A percentile compares a stretch with the other conserved stretches of the same genome.
Conservation (phyloP, 1,140 invertebrate species). For the Ectropis grisescens region DNA sequence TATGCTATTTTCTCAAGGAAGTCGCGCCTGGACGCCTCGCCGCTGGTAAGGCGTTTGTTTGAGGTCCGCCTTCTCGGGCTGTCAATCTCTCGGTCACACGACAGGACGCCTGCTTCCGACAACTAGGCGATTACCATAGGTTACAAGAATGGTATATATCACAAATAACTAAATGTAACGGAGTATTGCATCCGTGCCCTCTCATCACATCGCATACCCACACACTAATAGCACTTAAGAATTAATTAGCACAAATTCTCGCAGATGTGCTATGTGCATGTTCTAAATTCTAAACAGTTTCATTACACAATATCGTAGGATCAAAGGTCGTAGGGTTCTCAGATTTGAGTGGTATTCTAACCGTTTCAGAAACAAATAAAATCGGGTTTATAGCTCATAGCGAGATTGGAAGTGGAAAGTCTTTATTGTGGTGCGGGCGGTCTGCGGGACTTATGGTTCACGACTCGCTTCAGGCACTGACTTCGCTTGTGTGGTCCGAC, state of each 20-base stretch:
- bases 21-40: no score
- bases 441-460: slow-evolving; percentile 37
- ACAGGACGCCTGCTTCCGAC: slow-evolving; percentile 19
- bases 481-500: slow-evolving; percentile 41
- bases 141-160: slow-evolving; percentile 9
- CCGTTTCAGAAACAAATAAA: slow-evolving; percentile 32
- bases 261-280: no score
- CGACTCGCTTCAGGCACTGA: slow-evolving; percentile 42
- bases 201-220: no score
- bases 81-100: slow-evolving; percentile 22
- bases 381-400: slow-evolving; percentile 38
- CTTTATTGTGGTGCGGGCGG: slow-evolving; percentile 33
- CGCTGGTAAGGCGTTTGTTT: no score
- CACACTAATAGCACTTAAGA: no score
- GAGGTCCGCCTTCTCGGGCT: no score
- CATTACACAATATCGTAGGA: no score
- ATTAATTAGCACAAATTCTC: no score
- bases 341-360: slow-evolving; percentile 13
- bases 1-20: no score
- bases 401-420: slow-evolving; percentile 35
- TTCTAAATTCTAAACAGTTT: no score
- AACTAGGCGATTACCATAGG: slow-evolving; percentile 16
- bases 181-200: neutral
- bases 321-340: no score
- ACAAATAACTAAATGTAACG: slow-evolving; percentile 1